Percentiles rank a stretch among this genome's conserved stretches.
Evolutionary conservation across 1,140 invertebrate species (phyloP).

Genomic region (Chlorops oryzae): DNA sequence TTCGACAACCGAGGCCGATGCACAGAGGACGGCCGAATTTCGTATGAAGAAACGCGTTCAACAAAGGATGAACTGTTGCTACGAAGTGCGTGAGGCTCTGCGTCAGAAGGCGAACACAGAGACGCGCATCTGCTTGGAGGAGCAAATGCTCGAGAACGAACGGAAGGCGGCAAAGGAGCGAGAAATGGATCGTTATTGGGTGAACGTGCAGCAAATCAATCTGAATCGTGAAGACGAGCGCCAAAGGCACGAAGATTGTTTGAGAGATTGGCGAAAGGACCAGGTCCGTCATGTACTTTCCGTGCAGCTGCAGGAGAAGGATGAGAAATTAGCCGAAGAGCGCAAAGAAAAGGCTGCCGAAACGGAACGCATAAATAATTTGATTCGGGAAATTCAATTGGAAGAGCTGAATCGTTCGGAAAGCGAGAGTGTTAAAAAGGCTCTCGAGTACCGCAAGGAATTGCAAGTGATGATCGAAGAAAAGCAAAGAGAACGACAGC

Average conservation of each 20-base stretch:
- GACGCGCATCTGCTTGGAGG: constrained; percentile 26
- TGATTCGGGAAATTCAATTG: constrained; percentile 34
- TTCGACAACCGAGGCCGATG: constrained; percentile 25
- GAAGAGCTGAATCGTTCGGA: constrained; percentile 27
- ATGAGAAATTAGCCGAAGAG: constrained; percentile 18
- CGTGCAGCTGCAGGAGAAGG: constrained; percentile 25
- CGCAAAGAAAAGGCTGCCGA: constrained; percentile 22
- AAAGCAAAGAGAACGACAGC: constrained; percentile 15
- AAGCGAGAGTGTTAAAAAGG: neutral
- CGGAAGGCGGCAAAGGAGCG: constrained; percentile 22
- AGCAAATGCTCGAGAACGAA: constrained; percentile 35
- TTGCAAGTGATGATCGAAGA: constrained; percentile 26
- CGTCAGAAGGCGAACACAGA: constrained; percentile 25
- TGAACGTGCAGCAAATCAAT: constrained; percentile 20
- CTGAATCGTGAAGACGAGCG: neutral
- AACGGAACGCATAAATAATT: constrained; percentile 14
- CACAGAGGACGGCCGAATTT: constrained; percentile 23
- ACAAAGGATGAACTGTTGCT: constrained; percentile 33
- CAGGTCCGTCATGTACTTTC: constrained; percentile 21
- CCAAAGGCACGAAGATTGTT: constrained; percentile 15
- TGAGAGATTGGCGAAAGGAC: constrained; percentile 17
- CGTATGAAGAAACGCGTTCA: constrained; percentile 28
- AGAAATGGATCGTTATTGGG: constrained; percentile 28
- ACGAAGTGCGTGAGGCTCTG: constrained; percentile 36
- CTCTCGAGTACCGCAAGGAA: constrained; percentile 25